phyloP scores from a whole-genome alignment of 2,888 invertebrate genomes.

The Tipula vernalis region DNA sequence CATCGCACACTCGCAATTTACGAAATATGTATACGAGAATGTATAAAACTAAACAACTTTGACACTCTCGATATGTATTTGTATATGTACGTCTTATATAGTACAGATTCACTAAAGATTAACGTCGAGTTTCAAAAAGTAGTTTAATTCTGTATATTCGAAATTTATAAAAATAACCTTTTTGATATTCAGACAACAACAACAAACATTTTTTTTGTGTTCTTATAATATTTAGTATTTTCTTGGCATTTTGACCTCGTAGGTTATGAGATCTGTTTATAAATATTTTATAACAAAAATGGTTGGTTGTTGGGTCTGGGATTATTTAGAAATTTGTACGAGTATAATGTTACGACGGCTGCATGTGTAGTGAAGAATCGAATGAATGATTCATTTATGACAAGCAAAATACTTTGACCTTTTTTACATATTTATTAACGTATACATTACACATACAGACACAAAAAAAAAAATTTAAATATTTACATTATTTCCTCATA shows the following conservation, averaged over 20 bases:
- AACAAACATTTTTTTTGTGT: neutral
- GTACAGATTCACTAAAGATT: neutral
- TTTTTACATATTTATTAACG: neutral
- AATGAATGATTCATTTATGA: neutral
- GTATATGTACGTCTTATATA: neutral
- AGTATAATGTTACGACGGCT: neutral
- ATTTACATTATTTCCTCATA: neutral
- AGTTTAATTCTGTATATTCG: neutral
- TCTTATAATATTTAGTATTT: neutral
- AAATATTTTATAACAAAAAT: neutral
- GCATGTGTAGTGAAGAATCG: neutral
- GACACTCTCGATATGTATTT: neutral
- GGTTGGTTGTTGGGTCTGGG: neutral
- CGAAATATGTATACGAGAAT: neutral
- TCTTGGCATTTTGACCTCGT: constrained; percentile 4
- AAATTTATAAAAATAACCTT: neutral
- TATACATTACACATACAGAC: neutral
- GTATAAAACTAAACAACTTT: neutral
- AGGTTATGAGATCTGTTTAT: neutral
- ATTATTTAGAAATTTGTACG: neutral
- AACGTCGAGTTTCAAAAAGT: neutral
- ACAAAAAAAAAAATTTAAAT: neutral
- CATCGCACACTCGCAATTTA: neutral
- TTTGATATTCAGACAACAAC: neutral
- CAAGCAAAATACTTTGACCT: neutral